Conservation (phyloP, 2,797 vertebrate species). For the Notolepis coatsorum region DNA sequence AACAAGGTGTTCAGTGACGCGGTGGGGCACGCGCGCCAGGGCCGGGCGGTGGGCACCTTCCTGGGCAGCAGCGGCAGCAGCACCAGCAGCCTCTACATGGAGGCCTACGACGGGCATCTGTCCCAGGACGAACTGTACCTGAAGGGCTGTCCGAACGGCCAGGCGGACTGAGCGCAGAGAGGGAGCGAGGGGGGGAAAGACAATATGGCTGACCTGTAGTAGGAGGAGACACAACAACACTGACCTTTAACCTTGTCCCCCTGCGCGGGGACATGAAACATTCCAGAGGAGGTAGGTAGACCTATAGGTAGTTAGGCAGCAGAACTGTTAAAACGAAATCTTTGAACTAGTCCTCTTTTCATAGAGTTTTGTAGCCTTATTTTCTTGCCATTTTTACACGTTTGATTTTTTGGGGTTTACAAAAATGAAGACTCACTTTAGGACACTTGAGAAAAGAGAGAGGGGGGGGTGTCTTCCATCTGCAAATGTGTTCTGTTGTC, state of each 20-base stretch:
- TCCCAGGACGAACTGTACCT: constrained; percentile 93
- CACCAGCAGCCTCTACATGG: constrained; percentile 91
- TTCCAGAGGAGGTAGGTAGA: constrained; percentile 61
- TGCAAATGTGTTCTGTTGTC: constrained; percentile 40
- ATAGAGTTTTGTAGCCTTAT: constrained; percentile 50
- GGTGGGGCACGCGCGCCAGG: constrained; percentile 96
- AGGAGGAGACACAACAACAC: constrained; percentile 53
- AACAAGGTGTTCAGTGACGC: constrained; percentile 99
- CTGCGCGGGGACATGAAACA: constrained; percentile 61
- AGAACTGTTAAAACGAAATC: constrained; percentile 4
- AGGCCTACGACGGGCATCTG: constrained; percentile 89
- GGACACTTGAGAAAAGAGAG: not conserved
- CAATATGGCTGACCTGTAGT: constrained; percentile 58
- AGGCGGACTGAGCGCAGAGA: constrained; percentile 84
- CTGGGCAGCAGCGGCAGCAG: constrained; percentile 73
- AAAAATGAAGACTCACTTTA: not conserved
- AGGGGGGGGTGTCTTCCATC: constrained; percentile 71
- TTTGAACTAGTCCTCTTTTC: constrained; percentile 24
- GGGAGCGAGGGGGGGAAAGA: not conserved
- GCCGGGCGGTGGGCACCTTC: constrained; percentile 94
- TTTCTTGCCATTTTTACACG: constrained; percentile 55
- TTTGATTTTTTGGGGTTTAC: constrained; percentile 30
- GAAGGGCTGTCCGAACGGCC: constrained; percentile 89
- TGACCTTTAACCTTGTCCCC: constrained; percentile 60
- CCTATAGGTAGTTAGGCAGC: constrained; percentile 26